Base-by-base conservation (phyloP, 1,140 invertebrate genomes). In the Branchinecta lindahli region DNA sequence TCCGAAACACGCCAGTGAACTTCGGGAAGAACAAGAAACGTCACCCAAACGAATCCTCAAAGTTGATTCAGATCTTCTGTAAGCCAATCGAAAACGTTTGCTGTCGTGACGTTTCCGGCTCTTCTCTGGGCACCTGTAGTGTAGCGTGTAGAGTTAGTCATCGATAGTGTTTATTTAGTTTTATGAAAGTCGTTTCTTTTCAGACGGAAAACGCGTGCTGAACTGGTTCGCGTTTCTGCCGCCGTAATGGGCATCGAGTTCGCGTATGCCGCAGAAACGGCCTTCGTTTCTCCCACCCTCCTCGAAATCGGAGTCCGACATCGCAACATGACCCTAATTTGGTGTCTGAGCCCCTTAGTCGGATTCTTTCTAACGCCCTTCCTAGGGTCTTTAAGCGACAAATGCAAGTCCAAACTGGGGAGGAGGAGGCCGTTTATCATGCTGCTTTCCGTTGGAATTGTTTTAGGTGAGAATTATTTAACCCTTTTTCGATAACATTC, bases 231-330 rank as follows among this genome's bases (percentile, higher is more conserved):
- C 3, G 85, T 97, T 67, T 95, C 92, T 10, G 89, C 92, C 0
- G 92, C 92, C 0, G 94, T 98, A 0, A 96, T 94, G 88, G 94
- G 95, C 0, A 96, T 97, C 66, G 95, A 97, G 79, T 94, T 97
- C 79, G 95, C 93, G 0, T 98, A 98, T 76, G 92, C 95, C 0
- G 94, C 93, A 0, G 94, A 97, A 81, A 95, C 95, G 0, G 94
- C 94, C 0, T 97, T 97, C 80, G 94, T 97, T 0, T 96, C 92
- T 2, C 94, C 95, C 0, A 95, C 92, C 0, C 79, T 97, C 9
- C 83, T 97, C 0, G 91, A 94, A 81, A 92, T 96, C 70, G 94
- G 94, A 10, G 88, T 96, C 0, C 87, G 89, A 70, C 86, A 93
- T 81, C 82, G 90, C 72, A 88, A 91, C 74, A 96, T 97, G 91